Percentiles rank a stretch among this genome's conserved stretches.
Conservation (phyloP, 2,797 vertebrate species). For the Eupleurogrammus muticus region DNA sequence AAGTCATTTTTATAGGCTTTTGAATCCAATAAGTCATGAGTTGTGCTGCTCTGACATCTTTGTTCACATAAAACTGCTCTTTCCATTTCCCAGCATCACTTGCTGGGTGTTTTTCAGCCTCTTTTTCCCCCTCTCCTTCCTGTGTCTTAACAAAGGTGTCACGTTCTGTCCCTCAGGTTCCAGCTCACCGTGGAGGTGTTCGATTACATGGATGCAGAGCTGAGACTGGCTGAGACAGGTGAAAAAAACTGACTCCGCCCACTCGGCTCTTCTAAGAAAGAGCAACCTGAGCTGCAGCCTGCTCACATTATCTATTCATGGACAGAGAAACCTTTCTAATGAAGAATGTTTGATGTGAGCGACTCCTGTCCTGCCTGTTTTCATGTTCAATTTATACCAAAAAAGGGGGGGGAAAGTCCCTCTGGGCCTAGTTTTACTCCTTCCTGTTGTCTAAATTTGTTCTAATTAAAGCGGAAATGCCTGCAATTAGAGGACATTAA, state of each 20-base stretch:
- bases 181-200: slow-evolving; percentile 98
- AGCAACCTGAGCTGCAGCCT: slow-evolving; percentile 66
- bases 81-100: slow-evolving; percentile 21
- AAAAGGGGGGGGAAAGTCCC: neutral
- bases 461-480: slow-evolving; percentile 65
- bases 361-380: slow-evolving; percentile 13
- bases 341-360: slow-evolving; percentile 31
- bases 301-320: slow-evolving; percentile 67
- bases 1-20: neutral
- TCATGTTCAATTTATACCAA: neutral
- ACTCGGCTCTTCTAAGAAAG: slow-evolving; percentile 42
- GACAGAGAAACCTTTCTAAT: slow-evolving; percentile 18
- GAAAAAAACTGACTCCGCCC: slow-evolving; percentile 58
- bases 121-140: slow-evolving; percentile 9
- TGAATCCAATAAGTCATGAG: neutral
- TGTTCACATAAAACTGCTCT: slow-evolving; percentile 8
- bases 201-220: slow-evolving; percentile 96
- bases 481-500: slow-evolving; percentile 64
- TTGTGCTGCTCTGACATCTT: neutral
- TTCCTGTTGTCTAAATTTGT: slow-evolving; percentile 16
- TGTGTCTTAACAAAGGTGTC: slow-evolving; percentile 60
- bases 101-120: slow-evolving; percentile 22
- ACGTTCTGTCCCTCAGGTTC: slow-evolving; percentile 86
- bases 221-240: slow-evolving; percentile 95
- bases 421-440: slow-evolving; percentile 22